phyloP scores from a whole-genome alignment of 2,888 invertebrate species.

The Lypha dubia region DNA sequence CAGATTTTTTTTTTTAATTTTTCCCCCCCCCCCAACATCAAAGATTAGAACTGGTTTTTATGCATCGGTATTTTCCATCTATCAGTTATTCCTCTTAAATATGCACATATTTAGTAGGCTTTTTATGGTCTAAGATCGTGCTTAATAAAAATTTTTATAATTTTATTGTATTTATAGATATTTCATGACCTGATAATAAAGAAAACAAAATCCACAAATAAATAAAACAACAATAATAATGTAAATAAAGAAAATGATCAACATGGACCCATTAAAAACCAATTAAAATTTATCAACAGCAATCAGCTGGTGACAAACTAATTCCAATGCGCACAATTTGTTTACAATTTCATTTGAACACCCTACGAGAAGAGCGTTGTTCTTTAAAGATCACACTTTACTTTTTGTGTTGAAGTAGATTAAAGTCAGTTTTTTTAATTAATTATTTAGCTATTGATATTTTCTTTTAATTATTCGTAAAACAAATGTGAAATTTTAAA shows the following conservation, averaged over 20 bases:
- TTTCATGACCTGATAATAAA: constrained; percentile 24
- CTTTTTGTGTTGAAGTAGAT: no score
- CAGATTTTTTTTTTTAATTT: neutral
- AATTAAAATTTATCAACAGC: constrained; percentile 56
- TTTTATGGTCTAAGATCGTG: constrained; percentile 23
- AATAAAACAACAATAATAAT: constrained; percentile 21
- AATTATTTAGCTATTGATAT: no score
- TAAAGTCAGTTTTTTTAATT: no score
- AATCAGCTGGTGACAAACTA: constrained; percentile 29
- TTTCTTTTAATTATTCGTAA: no score
- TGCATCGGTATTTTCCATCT: constrained; percentile 17
- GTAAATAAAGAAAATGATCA: constrained; percentile 49
- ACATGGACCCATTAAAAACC: constrained; percentile 57
- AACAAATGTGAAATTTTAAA: no score
- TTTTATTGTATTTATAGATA: constrained; percentile 45
- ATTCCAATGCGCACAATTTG: constrained; percentile 23
- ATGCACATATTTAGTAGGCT: constrained; percentile 1
- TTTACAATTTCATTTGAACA: neutral
- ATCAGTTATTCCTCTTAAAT: constrained; percentile 9
- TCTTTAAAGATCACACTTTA: no score
- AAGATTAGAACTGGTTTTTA: constrained; percentile 1
- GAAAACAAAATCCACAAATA: neutral
- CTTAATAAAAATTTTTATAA: constrained; percentile 23
- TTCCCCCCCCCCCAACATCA: no score
- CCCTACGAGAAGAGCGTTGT: neutral